Conservation (phyloP, 1,140 invertebrate genomes). For the Caerostris darwini region DNA sequence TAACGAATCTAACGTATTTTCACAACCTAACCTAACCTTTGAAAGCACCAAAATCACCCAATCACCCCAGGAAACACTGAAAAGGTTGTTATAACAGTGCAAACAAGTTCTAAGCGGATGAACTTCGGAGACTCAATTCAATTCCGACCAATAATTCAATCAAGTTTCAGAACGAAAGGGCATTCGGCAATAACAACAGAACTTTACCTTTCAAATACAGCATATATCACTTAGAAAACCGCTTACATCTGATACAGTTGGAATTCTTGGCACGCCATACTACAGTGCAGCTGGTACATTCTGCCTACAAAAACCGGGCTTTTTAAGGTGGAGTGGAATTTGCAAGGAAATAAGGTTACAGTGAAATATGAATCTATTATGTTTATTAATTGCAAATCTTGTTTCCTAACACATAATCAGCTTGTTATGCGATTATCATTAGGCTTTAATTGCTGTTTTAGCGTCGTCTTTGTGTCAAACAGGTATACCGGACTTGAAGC, state of each 20-base stretch:
- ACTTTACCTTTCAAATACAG: too few relatives aligned
- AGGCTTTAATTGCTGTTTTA: neutral
- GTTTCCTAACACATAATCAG: constrained; percentile 9
- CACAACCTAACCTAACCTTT: too few relatives aligned
- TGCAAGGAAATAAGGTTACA: constrained; percentile 33
- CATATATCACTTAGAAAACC: neutral
- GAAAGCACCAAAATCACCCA: too few relatives aligned
- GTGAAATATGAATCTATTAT: constrained; percentile 46
- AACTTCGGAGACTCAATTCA: too few relatives aligned
- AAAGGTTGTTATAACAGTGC: too few relatives aligned
- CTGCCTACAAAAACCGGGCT: neutral
- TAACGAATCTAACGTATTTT: too few relatives aligned
- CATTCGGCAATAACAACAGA: too few relatives aligned
- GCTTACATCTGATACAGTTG: neutral
- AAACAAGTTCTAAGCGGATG: too few relatives aligned
- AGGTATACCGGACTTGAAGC: neutral
- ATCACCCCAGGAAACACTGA: too few relatives aligned
- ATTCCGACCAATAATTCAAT: too few relatives aligned
- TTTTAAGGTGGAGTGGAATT: constrained; percentile 37
- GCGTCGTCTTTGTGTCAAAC: neutral
- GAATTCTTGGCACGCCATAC: neutral
- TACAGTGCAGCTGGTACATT: neutral
- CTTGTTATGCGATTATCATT: neutral
- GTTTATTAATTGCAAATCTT: constrained; percentile 57
- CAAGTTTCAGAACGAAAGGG: too few relatives aligned